A percentile compares a stretch with the other conserved stretches of the same genome.
Conservation (phyloP, 2,113 vertebrate species). For the Rhadina sibilatrix region DNA sequence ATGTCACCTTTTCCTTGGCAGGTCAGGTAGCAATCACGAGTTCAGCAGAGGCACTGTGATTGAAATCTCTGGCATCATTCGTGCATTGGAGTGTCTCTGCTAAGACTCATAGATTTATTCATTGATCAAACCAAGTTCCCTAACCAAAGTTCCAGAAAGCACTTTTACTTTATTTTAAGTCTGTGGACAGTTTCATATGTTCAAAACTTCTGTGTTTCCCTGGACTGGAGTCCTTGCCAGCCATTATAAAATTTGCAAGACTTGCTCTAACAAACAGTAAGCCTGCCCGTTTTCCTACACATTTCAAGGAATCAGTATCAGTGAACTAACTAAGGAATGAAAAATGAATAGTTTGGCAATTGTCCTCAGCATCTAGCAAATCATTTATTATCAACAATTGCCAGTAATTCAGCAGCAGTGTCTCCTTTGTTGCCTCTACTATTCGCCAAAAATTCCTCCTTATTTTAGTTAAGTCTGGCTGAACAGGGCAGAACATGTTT, state of each 20-base stretch:
- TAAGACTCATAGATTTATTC: neutral
- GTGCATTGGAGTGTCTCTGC: neutral
- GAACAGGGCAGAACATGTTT: neutral
- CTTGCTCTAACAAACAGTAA: neutral
- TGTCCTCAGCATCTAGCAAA: neutral
- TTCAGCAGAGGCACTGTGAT: neutral
- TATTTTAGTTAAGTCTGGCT: neutral
- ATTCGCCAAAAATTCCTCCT: neutral
- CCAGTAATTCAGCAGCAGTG: neutral
- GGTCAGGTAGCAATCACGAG: slow-evolving; percentile 10
- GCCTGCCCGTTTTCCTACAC: neutral
- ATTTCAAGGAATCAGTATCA: neutral
- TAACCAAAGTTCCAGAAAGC: neutral
- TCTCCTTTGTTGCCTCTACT: neutral
- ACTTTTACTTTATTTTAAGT: neutral
- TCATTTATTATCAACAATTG: neutral
- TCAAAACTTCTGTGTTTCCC: neutral
- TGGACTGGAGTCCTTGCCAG: neutral
- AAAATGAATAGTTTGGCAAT: neutral
- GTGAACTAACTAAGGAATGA: neutral
- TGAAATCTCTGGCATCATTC: neutral
- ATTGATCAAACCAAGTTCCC: neutral
- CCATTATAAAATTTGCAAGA: neutral
- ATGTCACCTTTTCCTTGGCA: neutral
- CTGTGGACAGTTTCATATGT: neutral